Conservation (phyloP, 2,113 vertebrate species). For the Microtus richardsoni region DNA sequence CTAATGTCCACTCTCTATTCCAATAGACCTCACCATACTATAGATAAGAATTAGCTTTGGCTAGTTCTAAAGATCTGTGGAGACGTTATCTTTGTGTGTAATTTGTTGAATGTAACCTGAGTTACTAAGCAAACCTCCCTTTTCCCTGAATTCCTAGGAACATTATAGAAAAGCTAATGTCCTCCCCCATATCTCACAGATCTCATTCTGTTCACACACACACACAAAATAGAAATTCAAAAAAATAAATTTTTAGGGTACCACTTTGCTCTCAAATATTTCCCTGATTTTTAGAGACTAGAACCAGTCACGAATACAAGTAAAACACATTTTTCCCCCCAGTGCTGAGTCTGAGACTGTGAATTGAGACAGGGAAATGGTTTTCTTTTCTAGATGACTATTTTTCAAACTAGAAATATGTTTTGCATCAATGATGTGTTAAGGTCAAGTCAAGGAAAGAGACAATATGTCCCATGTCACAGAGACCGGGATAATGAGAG, state of each 20-base stretch:
- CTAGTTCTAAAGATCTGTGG: conserved; percentile 1
- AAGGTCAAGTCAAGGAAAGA: conserved; percentile 81
- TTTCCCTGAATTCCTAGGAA: conserved; percentile 15
- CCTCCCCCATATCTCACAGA: background rate
- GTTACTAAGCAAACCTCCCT: background rate
- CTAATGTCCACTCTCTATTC: background rate
- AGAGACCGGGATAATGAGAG: conserved; percentile 74
- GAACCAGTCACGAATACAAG: conserved; percentile 42
- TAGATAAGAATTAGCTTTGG: background rate
- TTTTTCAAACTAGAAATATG: conserved; percentile 78
- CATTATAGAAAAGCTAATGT: background rate
- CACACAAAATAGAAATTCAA: conserved; percentile 30
- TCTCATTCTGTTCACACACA: background rate
- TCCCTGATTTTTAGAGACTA: conserved; percentile 57
- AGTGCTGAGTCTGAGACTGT: conserved; percentile 44
- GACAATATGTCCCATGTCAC: conserved; percentile 73
- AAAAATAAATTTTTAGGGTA: conserved; percentile 26
- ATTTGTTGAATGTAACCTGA: background rate
- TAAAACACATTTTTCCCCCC: conserved; percentile 56
- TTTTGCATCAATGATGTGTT: conserved; percentile 74
- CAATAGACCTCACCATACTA: background rate
- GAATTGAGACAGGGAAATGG: conserved; percentile 51
- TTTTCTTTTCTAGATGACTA: conserved; percentile 79
- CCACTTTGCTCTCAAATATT: conserved; percentile 46
- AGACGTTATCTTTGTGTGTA: background rate